Evolutionary conservation across 1,140 invertebrate species (phyloP), one percentile per base, ranked within the genome.

Genomic region (Anthonomus grandis): DNA sequence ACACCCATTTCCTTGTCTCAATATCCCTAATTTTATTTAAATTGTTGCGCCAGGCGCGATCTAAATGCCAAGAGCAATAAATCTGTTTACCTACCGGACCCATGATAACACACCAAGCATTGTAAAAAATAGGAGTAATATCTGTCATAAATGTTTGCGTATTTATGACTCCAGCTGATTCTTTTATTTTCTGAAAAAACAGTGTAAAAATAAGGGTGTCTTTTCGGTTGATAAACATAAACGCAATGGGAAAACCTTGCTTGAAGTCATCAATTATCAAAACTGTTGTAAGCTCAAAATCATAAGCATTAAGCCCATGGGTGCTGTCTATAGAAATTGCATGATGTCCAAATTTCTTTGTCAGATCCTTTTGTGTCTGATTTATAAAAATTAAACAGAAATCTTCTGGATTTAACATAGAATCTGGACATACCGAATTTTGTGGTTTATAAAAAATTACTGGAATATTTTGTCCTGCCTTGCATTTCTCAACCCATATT

Each of bases 251-350:
- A 46, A 64, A 57, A 3, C 56, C 62, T 47, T 65, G 22, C 3
- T 42, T 18, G 24, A 59, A 52, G 19, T 66, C 62, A 56, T 66
- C 64, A 9, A 62, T n/a, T 4, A 62, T 47, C 24, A 66, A 19
- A 17, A 67, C 12, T 22, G 64, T 66, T 8, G 45, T 56, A 38
- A 63, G 37, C 45, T 63, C 60, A 59, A 66, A 64, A 47, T 64
- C 60, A 57, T 64, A 66, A 13, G 6, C 4, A 46, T 66, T 63
- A 0, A 64, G 25, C 1, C 59, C 64, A 59, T 67, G 62, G 4
- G 65, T 62, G 2, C 58, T 44, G 49, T 66, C 62, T 10, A 67
- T 46, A 19, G 47, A 10, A 13, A 66, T 50, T 52, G 49, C 17
- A 15, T 64, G 50, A 25, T 10, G 17, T 4, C 62, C 62, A 57